Evolutionary conservation across 2,797 vertebrate species (phyloP).

Genomic region (Cyprinella venusta): DNA sequence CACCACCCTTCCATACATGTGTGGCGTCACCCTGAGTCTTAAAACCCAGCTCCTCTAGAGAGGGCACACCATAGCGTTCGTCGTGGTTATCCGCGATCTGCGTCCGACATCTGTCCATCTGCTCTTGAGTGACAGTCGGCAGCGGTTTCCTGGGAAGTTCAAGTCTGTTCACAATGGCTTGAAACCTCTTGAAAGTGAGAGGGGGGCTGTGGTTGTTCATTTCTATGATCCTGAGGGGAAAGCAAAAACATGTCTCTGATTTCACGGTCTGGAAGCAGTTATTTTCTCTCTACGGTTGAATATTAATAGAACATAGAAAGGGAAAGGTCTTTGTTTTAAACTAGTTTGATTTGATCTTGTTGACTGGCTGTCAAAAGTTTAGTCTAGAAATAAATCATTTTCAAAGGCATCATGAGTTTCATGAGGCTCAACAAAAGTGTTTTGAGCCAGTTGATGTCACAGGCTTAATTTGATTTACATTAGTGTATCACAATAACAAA

Average conservation of each 20-base stretch:
- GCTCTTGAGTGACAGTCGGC: slow-evolving; percentile 82
- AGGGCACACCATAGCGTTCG: slow-evolving; percentile 89
- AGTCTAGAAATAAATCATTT: not conserved
- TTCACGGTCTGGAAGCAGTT: slow-evolving; percentile 1
- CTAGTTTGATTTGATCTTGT: not conserved
- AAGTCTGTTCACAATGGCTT: slow-evolving; percentile 92
- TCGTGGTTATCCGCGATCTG: slow-evolving; percentile 89
- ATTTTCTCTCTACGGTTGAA: not conserved
- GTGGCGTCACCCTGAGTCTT: slow-evolving; percentile 81
- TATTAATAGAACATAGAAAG: not conserved
- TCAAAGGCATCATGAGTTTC: not conserved
- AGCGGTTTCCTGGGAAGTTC: slow-evolving; percentile 90
- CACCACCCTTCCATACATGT: slow-evolving; percentile 92
- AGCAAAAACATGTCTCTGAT: not conserved
- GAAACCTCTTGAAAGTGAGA: slow-evolving; percentile 96
- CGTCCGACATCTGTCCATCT: slow-evolving; percentile 87
- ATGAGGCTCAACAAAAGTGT: not conserved
- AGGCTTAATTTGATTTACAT: not conserved
- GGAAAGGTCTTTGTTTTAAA: not conserved
- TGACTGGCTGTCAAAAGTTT: not conserved
- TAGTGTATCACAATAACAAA: not conserved
- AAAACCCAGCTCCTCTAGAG: slow-evolving; percentile 94
- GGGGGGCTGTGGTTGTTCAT: slow-evolving; percentile 93
- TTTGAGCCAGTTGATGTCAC: not conserved
- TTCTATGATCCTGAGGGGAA: slow-evolving; percentile 87